Conservation (phyloP, 2,113 vertebrate species). For the Ptychochromis oligacanthus region DNA sequence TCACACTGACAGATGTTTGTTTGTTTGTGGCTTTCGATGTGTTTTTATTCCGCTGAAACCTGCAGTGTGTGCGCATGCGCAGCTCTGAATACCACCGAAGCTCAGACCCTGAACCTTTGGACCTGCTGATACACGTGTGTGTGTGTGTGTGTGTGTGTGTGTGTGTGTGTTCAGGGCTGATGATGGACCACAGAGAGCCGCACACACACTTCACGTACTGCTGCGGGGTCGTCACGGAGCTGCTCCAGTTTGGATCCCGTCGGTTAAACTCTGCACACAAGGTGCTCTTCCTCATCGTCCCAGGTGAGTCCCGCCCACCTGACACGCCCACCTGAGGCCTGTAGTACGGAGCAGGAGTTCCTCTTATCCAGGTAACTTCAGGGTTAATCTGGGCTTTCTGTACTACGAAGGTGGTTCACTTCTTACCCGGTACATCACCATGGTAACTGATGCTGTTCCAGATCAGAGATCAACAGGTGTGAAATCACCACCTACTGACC, state of each 20-base stretch:
- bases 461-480: no score
- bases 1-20: no score
- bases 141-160: no score
- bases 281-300: constrained; percentile 79
- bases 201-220: constrained; percentile 77
- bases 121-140: not conserved
- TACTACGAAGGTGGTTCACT: no score
- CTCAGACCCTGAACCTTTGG: not conserved
- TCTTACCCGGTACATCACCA: no score
- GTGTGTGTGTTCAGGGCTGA: not conserved
- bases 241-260: constrained; percentile 76
- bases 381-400: no score
- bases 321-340: not conserved
- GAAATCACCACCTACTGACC: no score
- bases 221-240: constrained; percentile 76
- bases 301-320: constrained; percentile 68
- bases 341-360: no score
- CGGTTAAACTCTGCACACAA: constrained; percentile 50
- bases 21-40: no score
- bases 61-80: not conserved
- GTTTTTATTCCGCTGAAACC: no score
- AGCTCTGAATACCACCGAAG: not conserved
- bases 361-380: no score
- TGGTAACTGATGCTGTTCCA: no score
- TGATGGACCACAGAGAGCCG: constrained; percentile 56